Percentiles rank a stretch among this genome's conserved stretches.
Conservation (phyloP, 2,797 vertebrate genomes). For the Anguilla marmorata region DNA sequence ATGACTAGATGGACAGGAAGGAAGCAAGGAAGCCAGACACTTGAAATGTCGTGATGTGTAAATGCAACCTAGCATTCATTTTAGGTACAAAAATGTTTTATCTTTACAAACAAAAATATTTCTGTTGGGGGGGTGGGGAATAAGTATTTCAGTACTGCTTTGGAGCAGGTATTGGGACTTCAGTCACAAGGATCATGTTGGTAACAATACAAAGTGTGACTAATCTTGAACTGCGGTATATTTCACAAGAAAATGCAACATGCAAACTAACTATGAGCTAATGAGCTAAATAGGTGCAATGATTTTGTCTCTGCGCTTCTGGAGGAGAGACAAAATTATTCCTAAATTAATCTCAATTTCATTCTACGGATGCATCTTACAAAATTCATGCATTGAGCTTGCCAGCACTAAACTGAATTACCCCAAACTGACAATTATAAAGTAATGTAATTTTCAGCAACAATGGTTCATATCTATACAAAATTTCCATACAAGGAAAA, state of each 20-base stretch:
- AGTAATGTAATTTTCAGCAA: neutral
- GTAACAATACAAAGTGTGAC: neutral
- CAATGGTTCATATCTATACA: neutral
- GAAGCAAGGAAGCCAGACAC: neutral
- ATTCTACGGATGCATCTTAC: neutral
- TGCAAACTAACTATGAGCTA: neutral
- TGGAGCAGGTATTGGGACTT: neutral
- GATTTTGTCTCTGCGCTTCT: neutral
- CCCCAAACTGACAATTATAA: conserved; percentile 1
- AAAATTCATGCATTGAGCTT: neutral
- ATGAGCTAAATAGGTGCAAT: neutral
- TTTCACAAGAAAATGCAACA: neutral
- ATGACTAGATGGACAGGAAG: neutral
- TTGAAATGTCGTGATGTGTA: neutral
- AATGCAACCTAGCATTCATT: neutral
- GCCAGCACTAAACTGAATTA: too few species aligned
- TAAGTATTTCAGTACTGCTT: neutral
- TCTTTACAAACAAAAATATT: neutral
- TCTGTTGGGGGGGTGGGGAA: neutral
- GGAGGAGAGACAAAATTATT: neutral
- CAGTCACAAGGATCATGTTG: neutral
- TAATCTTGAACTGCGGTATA: neutral
- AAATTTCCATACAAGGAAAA: neutral
- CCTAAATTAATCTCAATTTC: neutral
- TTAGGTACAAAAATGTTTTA: conserved; percentile 17